Evolutionary conservation across 2,113 vertebrate genomes (phyloP), one percentile per base, ranked within the genome.

Genomic region (Zapus hudsonius): DNA sequence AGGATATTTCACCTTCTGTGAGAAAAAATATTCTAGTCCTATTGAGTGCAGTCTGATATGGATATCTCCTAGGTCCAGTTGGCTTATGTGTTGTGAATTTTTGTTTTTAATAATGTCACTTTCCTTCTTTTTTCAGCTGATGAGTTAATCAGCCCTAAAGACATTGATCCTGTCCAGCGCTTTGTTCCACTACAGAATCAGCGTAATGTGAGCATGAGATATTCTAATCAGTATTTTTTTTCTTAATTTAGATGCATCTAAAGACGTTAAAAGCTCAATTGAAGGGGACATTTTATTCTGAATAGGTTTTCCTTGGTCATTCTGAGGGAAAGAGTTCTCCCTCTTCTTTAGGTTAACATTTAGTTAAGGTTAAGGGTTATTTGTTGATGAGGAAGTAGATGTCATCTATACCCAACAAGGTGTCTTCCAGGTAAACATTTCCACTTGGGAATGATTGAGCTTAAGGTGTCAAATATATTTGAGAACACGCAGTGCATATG

Each of bases 141-240:
- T 75, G 98, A 99, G 94, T 97, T 99, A 96, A 98, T 99, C 96
- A 99, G 98, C 93, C 99, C 99, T 20, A 99, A 98, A 94, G 99
- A 99, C 70, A 98, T 99, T 0, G 99, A 99, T 97, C 99, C 99
- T 22, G 66, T 99, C 7, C 98, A 98, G 44, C 99, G 99, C 38
- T 99, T 99, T 0, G 83, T 99, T 0, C 97, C 99, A 9, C 97
- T 96, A 9, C 97, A 99, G 95, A 98, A 99, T 88, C 99, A 99
- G 91, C 98, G 99, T 69, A 99, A 99, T 0, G 98, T 99, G 96
- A 99, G 99, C 97, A 99, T 99, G 99, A 97, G 99, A 79, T 99
- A 99, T 97, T 99, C 99, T 47, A 99, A 99, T 95, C 99, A 99
- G 22, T 55, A 7, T 31, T 90, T 29, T 27, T 0, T 72, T 78